Percentiles rank a stretch among this genome's conserved stretches.
phyloP scores from a whole-genome alignment of 2,888 invertebrate species.

The Polymixis flavicincta region DNA sequence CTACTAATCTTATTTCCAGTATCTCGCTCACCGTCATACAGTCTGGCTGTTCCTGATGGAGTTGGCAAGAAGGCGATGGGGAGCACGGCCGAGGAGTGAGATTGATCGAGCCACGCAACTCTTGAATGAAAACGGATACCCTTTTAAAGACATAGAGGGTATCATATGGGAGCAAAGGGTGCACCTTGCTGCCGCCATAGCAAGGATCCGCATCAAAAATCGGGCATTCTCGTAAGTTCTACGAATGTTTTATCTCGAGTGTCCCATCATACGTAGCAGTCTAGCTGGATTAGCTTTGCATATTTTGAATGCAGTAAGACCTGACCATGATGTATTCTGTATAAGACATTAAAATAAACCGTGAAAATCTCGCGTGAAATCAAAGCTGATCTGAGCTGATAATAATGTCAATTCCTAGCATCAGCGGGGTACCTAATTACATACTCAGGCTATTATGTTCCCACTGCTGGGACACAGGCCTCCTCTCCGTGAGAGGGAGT shows the following conservation, averaged over 20 bases:
- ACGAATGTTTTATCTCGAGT: constrained; percentile 3
- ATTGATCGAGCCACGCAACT: constrained; percentile 76
- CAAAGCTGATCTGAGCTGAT: background rate
- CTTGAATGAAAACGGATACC: constrained; percentile 77
- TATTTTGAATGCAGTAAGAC: background rate
- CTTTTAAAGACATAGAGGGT: constrained; percentile 90
- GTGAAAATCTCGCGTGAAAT: background rate
- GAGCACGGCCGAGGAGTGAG: constrained; percentile 79
- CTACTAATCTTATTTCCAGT: constrained; percentile 68
- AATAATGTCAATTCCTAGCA: background rate
- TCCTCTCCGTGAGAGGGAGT: no score
- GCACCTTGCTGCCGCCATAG: constrained; percentile 94
- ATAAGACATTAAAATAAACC: background rate
- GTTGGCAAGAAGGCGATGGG: constrained; percentile 92
- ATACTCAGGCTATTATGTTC: no score
- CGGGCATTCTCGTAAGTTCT: constrained; percentile 91
- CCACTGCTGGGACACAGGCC: no score
- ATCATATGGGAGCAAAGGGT: constrained; percentile 92
- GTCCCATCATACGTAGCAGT: background rate
- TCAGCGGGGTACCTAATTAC: background rate
- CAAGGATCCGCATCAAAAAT: constrained; percentile 94
- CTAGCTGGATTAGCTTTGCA: background rate
- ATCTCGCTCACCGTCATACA: constrained; percentile 75
- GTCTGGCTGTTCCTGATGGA: constrained; percentile 94
- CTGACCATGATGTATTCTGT: background rate